Base-by-base conservation (phyloP, 2,797 vertebrate genomes). In the Cygnus olor region DNA sequence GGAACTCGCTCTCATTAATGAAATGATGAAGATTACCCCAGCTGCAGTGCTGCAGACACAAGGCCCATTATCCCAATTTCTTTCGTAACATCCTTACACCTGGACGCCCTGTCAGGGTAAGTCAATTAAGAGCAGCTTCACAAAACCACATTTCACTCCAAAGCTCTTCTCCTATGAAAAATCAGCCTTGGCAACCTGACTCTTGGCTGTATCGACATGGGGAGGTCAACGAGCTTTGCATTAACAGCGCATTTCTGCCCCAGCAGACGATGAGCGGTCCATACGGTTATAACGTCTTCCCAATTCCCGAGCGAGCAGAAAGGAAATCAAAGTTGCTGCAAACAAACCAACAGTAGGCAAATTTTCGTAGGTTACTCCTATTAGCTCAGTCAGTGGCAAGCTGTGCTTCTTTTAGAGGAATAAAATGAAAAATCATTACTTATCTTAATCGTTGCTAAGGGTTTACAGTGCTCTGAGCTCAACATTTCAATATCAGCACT, bases 111-210 rank as follows among this genome's bases (percentile, higher is more conserved):
- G 89, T 47, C 82, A 74, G 77, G 63, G 38, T 38, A 74, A 87
- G 44, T 93, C 93, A 91, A 49, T 81, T 73, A 86, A 88, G 77
- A 84, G 83, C 92, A 79, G 91, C 85, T 76, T 92, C 85, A 92
- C 58, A 78, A 84, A 91, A 13, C 38, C 70, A 51, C 91, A 64
- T 30, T 91, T 88, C 63, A 78, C 66, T 76, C 89, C 82, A 65
- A 53, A 85, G 76, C 63, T 88, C 60, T 66, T 81, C 82, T 91
- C 3, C 1, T 5, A 49, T 49, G 70, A 30, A 58, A 42, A 11
- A 27, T 3, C 58, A 72, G 79, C 25, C 69, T 61, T 72, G 64
- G 85, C 74, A 77, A 24, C 40, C 22, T 28, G 6, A 24, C 17
- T 76, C 45, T 21, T 24, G 28, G 12, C 0, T 51, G 1, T 22